Base-by-base conservation (phyloP, 1,140 invertebrate species). In the Drosophila quadrilineata region DNA sequence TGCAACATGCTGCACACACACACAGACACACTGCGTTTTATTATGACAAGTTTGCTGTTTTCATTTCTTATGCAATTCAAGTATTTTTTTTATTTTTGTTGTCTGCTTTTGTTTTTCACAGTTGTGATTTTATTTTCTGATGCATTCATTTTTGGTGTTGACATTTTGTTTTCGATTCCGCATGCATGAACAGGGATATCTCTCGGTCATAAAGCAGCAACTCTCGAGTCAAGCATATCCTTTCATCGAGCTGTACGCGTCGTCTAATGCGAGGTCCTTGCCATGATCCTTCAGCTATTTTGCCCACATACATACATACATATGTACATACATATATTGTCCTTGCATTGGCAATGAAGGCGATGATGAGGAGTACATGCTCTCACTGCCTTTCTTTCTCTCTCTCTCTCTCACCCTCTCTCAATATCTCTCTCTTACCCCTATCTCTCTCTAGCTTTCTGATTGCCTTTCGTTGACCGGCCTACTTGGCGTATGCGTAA, bases 11-110 rank as follows among this genome's bases (percentile, higher is more conserved):
- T 80, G 76, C 82, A 80, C 75, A 82, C 54, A 80, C 62, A 58
- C 33, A 59, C 60, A 56, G 54, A 56, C 53, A 50, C 54, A 35
- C 49, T 69, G 76, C 77, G 46, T 84, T 84, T 82, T 82, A 80
- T 80, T 80, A 84, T 82, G 77, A 84, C 76, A 82, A 82, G n/a
- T n/a, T 84, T 84, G 76, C 50, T 73, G 70, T 77, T 85, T 85
- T 85, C 70, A 82, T 84, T 82, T 73, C 76, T 82, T 80, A 80
- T 80, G 71, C 76, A 80, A 80, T 80, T 75, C 65, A 75, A 50
- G 36, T 12, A 16, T 58, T 6, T 3, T n/a, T 45, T 28, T 63
- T 12, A n/a, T 40, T 46, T 28, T 33, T 35, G n/a, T n/a, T n/a
- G n/a, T 48, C 28, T 14, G 28, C 56, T 57, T 58, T 63, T 64